Evolutionary conservation across 1,140 invertebrate genomes (phyloP).

Genomic region (Brachionus rotundiformis): DNA sequence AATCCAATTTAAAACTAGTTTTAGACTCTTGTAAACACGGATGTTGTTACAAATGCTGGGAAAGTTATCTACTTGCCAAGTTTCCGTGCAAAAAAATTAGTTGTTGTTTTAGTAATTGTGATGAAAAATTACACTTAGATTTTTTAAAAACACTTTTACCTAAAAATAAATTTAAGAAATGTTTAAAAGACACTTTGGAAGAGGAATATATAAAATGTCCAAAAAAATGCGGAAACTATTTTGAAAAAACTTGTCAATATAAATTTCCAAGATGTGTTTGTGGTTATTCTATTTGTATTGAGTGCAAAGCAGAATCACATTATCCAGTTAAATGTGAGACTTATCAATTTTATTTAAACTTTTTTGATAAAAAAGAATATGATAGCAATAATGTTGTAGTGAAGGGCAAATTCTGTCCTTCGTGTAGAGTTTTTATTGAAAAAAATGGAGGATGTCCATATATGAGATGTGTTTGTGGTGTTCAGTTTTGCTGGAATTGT

Average conservation of each 20-base stretch:
- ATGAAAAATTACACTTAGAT: not conserved
- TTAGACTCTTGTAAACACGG: not conserved
- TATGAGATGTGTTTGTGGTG: conserved; percentile 24
- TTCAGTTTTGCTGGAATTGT: conserved; percentile 36
- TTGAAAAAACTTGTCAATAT: not conserved
- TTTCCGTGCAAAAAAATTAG: not conserved
- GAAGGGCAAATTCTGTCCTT: conserved; percentile 32
- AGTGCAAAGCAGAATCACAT: not conserved
- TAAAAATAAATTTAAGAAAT: not conserved
- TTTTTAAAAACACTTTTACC: conserved; percentile 14
- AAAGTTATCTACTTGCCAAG: not conserved
- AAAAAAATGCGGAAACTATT: not conserved
- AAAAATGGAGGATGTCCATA: conserved; percentile 35
- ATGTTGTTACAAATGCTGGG: not conserved
- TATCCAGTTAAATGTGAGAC: not conserved
- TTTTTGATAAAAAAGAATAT: not conserved
- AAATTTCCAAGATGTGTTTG: not conserved
- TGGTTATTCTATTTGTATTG: not conserved
- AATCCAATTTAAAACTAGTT: not conserved
- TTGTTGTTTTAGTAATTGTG: not conserved
- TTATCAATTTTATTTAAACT: conserved; percentile 1
- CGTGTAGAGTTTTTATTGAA: not conserved
- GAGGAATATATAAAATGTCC: not conserved
- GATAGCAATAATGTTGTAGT: not conserved
- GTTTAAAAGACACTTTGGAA: not conserved